Evolutionary conservation across 35 echinoderm and acorn worm genomes (phyloP), one percentile per base, ranked within the genome.

Genomic region (Ophioderma brevispina): DNA sequence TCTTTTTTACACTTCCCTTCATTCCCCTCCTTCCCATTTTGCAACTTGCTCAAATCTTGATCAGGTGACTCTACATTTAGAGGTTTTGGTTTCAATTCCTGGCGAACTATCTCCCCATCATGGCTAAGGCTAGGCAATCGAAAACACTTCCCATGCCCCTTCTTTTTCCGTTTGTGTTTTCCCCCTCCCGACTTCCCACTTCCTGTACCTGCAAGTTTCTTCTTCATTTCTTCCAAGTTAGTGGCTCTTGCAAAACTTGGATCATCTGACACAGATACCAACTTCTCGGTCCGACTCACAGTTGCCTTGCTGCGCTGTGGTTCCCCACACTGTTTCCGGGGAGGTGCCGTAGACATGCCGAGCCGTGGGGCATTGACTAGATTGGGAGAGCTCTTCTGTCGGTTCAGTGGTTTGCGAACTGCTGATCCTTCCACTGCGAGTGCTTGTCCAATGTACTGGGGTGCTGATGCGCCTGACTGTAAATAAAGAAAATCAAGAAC

Each of bases 141-240:
- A 64, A 91, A 85, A 36, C 59, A 70, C 43, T 91, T 91, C 50
- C 81, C 76, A 39, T 37, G 41, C 75, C 30, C 75, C 40, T 64
- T 75, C 35, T 40, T 39, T 37, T 78, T 55, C 21, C 55, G 31
- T 32, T 80, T 40, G 36, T 84, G 49, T 33, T 40, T 77, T 38
- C 37, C 49, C 32, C 52, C 37, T 36, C 75, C 46, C 90, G 76
- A 76, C 23, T 42, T 85, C 90, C 43, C 84, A 39, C 30, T 85
- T 42, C 32, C 81, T 40, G 78, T 98, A 98, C 96, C 96, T 98
- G 96, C 90, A 63, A 95, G 55, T 76, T 95, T 98, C 35, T 90
- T 95, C 42, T 95, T 88, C 88, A 95, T 89, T 39, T 98, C 96
- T 40, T 98, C 96, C 46, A 98, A 28, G 32, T 79, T 94, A 32